Conservation (phyloP, 2,888 invertebrate species). For the Nemoura dubitans region DNA sequence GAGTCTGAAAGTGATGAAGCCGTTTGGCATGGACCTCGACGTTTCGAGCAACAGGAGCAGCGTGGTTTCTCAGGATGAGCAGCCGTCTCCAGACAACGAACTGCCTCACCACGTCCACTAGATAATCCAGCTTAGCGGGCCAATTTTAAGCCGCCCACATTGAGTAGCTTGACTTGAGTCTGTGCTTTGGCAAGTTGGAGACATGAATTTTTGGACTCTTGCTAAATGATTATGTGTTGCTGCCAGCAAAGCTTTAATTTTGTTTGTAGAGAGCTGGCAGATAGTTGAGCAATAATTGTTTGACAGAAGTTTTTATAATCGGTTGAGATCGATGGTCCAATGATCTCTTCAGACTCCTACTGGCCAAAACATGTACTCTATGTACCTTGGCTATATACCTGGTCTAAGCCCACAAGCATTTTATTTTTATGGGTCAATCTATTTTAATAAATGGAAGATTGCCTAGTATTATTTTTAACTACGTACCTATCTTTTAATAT, state of each 20-base stretch:
- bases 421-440: not conserved
- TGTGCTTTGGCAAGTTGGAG: not conserved
- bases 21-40: constrained; percentile 70
- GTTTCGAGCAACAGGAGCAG: constrained; percentile 69
- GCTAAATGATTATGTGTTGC: no score
- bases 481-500: not conserved
- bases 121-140: not conserved
- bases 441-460: not conserved
- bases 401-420: not conserved
- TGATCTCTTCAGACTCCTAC: not conserved
- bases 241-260: not conserved
- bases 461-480: not conserved
- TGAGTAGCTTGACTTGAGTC: not conserved
- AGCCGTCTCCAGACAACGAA: constrained; percentile 47
- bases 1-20: constrained; percentile 62
- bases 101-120: constrained; percentile 36
- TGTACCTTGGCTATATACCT: not conserved
- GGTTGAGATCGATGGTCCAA: not conserved
- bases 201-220: no score
- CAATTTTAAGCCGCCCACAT: not conserved
- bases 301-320: not conserved
- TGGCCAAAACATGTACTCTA: not conserved
- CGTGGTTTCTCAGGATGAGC: constrained; percentile 60
- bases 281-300: not conserved
- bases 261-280: not conserved